Percentiles rank a stretch among this genome's conserved stretches.
Conservation (phyloP, 2,888 invertebrate species). For the Brachyptera putata region DNA sequence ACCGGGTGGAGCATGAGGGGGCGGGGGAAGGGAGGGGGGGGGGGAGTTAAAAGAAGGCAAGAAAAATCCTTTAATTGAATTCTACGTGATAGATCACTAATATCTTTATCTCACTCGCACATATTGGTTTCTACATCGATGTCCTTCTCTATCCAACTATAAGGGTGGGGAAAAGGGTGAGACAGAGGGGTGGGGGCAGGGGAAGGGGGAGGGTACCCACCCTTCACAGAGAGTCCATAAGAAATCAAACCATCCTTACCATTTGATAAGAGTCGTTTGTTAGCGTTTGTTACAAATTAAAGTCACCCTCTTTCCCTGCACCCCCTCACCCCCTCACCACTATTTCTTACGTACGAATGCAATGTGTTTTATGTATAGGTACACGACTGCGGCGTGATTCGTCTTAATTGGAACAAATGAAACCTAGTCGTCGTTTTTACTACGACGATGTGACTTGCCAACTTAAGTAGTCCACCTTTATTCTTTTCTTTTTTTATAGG, state of each 20-base stretch:
- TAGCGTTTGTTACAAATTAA: constrained; percentile 7
- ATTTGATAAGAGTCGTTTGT: constrained; percentile 16
- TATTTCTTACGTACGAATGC: too few relatives aligned
- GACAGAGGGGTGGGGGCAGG: too few relatives aligned
- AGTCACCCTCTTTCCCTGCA: background rate
- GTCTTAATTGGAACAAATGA: constrained; percentile 15
- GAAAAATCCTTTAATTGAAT: constrained; percentile 29
- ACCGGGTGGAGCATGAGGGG: too few relatives aligned
- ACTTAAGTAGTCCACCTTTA: background rate
- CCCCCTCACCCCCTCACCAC: too few relatives aligned
- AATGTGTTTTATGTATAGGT: constrained; percentile 7
- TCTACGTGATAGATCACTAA: constrained; percentile 27
- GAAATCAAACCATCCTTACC: constrained; percentile 18
- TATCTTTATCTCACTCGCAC: constrained; percentile 5
- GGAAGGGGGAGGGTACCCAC: background rate
- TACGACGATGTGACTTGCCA: background rate
- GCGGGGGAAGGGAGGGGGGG: too few relatives aligned
- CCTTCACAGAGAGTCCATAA: background rate
- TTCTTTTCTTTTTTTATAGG: too few relatives aligned
- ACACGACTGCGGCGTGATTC: background rate
- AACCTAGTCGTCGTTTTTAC: background rate
- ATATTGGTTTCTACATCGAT: background rate
- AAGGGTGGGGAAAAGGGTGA: background rate
- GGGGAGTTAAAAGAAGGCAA: background rate
- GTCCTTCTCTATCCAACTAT: background rate